Conservation (phyloP, 2,888 invertebrate species). For the Tipula unca region DNA sequence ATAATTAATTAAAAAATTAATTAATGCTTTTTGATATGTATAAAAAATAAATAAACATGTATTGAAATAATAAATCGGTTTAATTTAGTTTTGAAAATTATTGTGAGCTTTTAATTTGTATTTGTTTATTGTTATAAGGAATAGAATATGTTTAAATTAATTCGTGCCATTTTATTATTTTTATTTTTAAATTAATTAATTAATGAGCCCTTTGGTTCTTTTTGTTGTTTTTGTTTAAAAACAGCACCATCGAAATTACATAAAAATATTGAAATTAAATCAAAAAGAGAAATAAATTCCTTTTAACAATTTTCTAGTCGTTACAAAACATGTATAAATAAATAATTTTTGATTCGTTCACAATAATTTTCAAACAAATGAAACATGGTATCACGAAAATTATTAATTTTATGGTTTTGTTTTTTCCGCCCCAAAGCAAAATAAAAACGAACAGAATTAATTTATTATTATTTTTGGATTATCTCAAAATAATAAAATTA, state of each 20-base stretch:
- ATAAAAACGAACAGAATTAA: not conserved
- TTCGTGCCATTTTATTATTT: not conserved
- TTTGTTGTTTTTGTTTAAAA: not conserved
- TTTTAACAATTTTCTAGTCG: conserved; percentile 14
- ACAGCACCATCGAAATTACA: not conserved
- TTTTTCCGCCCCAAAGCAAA: not conserved
- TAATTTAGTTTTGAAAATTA: not conserved
- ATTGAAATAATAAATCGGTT: not conserved
- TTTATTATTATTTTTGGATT: not conserved
- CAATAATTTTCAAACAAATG: not conserved
- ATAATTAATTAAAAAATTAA: not conserved
- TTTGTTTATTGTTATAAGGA: not conserved
- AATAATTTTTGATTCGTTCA: not conserved
- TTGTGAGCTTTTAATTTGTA: not conserved
- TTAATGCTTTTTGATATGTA: conserved; percentile 8
- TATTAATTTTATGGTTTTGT: not conserved
- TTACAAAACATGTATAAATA: not conserved
- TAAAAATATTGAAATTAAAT: no score
- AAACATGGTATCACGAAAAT: not conserved
- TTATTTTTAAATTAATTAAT: not conserved
- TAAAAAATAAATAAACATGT: not conserved
- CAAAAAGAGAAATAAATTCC: no score
- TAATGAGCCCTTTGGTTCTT: not conserved
- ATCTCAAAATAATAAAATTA: not conserved
- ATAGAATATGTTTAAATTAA: not conserved